Conservation (phyloP, 2,113 vertebrate species). For the Notarius quadriscutis region DNA sequence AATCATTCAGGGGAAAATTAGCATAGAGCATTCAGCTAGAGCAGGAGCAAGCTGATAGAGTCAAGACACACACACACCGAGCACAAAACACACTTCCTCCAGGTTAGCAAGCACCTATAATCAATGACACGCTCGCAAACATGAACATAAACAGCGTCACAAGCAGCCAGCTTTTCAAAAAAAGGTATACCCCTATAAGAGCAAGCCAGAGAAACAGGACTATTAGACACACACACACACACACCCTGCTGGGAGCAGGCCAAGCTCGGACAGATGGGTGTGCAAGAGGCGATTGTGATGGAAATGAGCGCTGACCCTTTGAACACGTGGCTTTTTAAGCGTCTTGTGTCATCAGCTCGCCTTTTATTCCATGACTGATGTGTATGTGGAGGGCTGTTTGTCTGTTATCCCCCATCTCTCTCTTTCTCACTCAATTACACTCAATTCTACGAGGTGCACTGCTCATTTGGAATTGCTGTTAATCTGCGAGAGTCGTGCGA, state of each 20-base stretch:
- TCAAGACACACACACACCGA: conserved; percentile 1
- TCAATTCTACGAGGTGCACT: neutral
- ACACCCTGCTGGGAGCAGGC: conserved; percentile 9
- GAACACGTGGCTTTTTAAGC: conserved; percentile 52
- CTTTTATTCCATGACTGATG: conserved; percentile 46
- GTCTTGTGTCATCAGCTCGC: conserved; percentile 45
- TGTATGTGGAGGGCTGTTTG: conserved; percentile 22
- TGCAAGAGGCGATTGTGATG: conserved; percentile 51
- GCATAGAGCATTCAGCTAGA: conserved; percentile 34
- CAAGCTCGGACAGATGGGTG: conserved; percentile 52
- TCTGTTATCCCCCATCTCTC: conserved; percentile 27
- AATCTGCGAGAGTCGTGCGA: neutral
- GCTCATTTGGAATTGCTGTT: conserved; percentile 27
- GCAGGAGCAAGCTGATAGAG: neutral
- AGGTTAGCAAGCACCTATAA: neutral
- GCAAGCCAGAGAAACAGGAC: neutral
- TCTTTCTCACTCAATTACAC: conserved; percentile 32
- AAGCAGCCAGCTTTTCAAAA: neutral
- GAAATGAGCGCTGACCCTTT: conserved; percentile 57
- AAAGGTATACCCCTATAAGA: neutral
- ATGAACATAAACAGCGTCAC: neutral
- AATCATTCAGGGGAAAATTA: conserved; percentile 35
- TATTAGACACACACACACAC: conserved; percentile 26
- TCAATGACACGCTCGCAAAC: neutral
- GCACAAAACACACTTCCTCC: neutral